phyloP scores from a whole-genome alignment of 2,888 invertebrate species.

The Acleris laterana region DNA sequence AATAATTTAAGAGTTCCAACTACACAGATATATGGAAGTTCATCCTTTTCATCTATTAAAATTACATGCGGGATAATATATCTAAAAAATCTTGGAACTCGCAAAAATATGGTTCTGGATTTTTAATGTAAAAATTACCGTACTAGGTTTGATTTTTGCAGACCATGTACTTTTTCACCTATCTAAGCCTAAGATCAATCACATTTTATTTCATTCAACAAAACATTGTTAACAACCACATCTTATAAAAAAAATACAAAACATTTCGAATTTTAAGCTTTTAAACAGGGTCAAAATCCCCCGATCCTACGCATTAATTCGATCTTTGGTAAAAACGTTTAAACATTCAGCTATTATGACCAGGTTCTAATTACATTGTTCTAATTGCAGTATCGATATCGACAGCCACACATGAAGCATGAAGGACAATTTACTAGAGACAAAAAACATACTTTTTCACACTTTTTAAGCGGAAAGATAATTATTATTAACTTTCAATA shows the following conservation, averaged over 20 bases:
- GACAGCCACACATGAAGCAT: slow-evolving; percentile 7
- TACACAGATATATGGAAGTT: slow-evolving; percentile 18
- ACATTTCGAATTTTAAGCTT: slow-evolving; percentile 77
- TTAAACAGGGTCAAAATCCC: slow-evolving; percentile 65
- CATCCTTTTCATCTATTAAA: slow-evolving; percentile 34
- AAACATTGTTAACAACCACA: slow-evolving; percentile 70
- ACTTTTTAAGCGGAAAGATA: too few relatives aligned
- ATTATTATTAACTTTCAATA: too few relatives aligned
- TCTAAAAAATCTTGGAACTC: slow-evolving; percentile 51
- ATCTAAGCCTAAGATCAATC: slow-evolving; percentile 77
- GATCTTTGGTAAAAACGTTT: slow-evolving; percentile 81
- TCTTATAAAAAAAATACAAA: slow-evolving; percentile 80
- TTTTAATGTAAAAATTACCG: slow-evolving; percentile 39
- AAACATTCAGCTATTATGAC: slow-evolving; percentile 66
- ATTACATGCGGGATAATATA: slow-evolving; percentile 42
- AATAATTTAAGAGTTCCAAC: slow-evolving; percentile 42
- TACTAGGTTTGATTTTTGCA: slow-evolving; percentile 43
- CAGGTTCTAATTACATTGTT: slow-evolving; percentile 42
- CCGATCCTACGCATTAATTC: slow-evolving; percentile 62
- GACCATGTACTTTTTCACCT: slow-evolving; percentile 57
- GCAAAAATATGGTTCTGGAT: slow-evolving; percentile 41
- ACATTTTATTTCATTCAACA: slow-evolving; percentile 75
- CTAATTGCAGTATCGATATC: slow-evolving; percentile 12
- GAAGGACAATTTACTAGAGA: neutral
- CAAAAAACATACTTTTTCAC: neutral